Evolutionary conservation across 2,888 invertebrate species (phyloP).

Genomic region (Zootermopsis nevadensis): DNA sequence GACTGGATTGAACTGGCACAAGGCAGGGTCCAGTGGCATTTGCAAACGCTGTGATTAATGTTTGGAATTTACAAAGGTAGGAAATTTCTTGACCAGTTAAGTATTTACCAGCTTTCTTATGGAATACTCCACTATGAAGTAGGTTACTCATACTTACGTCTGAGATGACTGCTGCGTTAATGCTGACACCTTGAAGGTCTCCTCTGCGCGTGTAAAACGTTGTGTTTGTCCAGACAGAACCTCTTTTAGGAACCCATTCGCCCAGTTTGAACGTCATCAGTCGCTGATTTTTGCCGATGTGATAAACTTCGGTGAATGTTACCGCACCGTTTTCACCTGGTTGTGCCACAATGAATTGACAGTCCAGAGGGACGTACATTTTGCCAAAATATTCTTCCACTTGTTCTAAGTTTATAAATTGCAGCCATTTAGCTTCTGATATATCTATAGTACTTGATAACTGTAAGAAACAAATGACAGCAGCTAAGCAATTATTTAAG

Average conservation of each 20-base stretch:
- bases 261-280: not conserved
- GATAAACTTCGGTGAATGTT: not conserved
- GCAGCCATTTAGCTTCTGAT: not conserved
- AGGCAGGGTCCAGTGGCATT: no score
- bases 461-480: not conserved
- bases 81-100: not conserved
- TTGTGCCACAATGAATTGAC: not conserved
- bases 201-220: not conserved
- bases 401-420: not conserved
- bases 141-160: not conserved
- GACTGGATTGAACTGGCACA: no score
- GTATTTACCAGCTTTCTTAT: no score
- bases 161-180: not conserved
- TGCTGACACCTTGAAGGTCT: not conserved
- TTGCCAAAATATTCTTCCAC: not conserved
- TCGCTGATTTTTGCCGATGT: not conserved
- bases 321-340: not conserved
- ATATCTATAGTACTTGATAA: not conserved
- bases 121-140: no score
- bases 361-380: not conserved
- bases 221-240: not conserved
- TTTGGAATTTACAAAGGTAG: no score
- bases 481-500: not conserved
- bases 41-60: no score
- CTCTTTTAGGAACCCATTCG: not conserved